A percentile compares a stretch with the other conserved stretches of the same genome.
phyloP scores from a whole-genome alignment of 2,797 vertebrate genomes.

The Clarias pachynema region DNA sequence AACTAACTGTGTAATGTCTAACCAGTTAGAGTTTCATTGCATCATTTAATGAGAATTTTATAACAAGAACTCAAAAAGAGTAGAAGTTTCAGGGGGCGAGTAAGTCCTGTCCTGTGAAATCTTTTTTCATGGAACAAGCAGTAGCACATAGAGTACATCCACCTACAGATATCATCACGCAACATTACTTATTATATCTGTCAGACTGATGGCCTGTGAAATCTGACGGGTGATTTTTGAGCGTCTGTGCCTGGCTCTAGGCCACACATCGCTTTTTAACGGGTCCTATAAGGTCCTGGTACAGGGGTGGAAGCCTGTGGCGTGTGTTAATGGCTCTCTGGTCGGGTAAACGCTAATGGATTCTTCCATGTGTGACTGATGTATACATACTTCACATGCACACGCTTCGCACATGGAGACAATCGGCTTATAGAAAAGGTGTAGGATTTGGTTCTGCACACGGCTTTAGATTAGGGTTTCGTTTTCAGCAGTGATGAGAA shows the following conservation, averaged over 20 bases:
- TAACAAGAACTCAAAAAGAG: neutral
- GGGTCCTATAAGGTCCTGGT: neutral
- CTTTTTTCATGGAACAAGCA: slow-evolving; percentile 16
- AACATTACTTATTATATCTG: slow-evolving; percentile 29
- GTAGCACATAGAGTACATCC: slow-evolving; percentile 22
- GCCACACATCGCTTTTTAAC: neutral
- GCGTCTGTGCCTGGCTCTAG: neutral
- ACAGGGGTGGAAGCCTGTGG: slow-evolving; percentile 5
- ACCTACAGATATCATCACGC: slow-evolving; percentile 24
- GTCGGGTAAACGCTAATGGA: slow-evolving; percentile 61
- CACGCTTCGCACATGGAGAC: slow-evolving; percentile 5
- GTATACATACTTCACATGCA: neutral
- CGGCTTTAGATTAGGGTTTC: neutral
- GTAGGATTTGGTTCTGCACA: neutral
- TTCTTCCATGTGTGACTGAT: slow-evolving; percentile 62
- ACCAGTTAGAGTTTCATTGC: neutral
- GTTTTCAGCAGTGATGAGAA: neutral
- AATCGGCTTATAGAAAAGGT: neutral
- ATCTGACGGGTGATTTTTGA: neutral
- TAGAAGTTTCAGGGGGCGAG: too few relatives aligned
- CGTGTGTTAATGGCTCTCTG: slow-evolving; percentile 54
- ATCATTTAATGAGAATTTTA: neutral
- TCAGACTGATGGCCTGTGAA: slow-evolving; percentile 34
- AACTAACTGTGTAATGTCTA: neutral
- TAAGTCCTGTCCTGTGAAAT: neutral